Base-by-base conservation (phyloP, 2,888 invertebrate genomes). In the Lottia gigantea region DNA sequence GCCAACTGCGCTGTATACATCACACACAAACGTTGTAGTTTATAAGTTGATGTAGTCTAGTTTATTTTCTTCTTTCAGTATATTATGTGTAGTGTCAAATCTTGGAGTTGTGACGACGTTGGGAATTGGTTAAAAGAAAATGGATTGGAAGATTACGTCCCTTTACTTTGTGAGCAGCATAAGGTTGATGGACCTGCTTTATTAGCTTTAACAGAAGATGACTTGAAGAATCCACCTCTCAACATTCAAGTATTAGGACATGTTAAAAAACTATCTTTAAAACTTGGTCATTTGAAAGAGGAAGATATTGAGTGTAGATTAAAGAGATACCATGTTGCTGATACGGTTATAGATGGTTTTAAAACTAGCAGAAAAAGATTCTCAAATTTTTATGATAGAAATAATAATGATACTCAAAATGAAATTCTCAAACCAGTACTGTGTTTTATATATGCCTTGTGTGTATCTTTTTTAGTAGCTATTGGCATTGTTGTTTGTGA, bases 401-500 rank as follows among this genome's bases (percentile, higher is more conserved):
- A 55, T 40, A 16, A 45, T 16, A 23, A 8, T 16, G 47, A 26
- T 11, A 45, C 55, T n/a, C 23, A 55, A 23, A 23, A 19, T 63
- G 97, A 97, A 90, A 92, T 96, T 78, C 82, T 79, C 76, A 88
- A 88, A 69, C 84, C 87, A 11, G 46, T 83, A 12, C 71, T 88
- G 14, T 85, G 87, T 76, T 87, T 85, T 75, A 25, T 87, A 15
- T 89, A 89, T 79, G 83, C 85, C 68, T 86, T 86, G 74, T 55
- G 79, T 26, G 87, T 87, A 25, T 86, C 86, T 67, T 75, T 88
- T 68, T 25, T 87, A 65, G 87, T 88, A 15, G 80, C 88, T 15
- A 96, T 99, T 88, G 96, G 98, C 26, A 99, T 99, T 98, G 98
- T 98, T 46, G 95, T 98, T 78, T 98, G 98, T 47, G 98, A 99